A percentile compares a stretch with the other conserved stretches of the same genome.
phyloP scores from a whole-genome alignment of 1,140 invertebrate species.

The Catajapyx aquilonaris region DNA sequence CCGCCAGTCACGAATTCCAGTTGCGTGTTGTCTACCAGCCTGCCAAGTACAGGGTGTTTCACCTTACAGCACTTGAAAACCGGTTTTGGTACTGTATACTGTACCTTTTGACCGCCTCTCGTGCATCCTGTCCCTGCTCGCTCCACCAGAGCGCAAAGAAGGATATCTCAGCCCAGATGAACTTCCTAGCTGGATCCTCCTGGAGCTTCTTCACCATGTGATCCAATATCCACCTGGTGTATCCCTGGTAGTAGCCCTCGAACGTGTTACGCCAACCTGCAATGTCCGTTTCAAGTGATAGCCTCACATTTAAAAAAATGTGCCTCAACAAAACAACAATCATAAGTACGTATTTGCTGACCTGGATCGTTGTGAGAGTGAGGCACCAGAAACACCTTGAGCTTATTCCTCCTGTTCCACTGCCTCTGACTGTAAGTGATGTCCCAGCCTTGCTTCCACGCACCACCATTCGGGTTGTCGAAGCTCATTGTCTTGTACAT shows the following conservation, averaged over 20 bases:
- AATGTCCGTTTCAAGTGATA: too few species aligned
- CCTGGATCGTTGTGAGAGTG: constrained; percentile 96
- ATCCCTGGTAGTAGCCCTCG: constrained; percentile 72
- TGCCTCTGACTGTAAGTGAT: constrained; percentile 55
- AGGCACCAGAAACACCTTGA: constrained; percentile 86
- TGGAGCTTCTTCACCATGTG: constrained; percentile 69
- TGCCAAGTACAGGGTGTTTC: constrained; percentile 13
- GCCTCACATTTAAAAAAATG: too few species aligned
- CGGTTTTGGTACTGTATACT: too few species aligned
- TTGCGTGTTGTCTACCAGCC: constrained; percentile 37
- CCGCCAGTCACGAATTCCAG: constrained; percentile 42
- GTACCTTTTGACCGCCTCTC: constrained; percentile 47
- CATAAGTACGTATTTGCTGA: constrained; percentile 16
- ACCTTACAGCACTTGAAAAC: not conserved
- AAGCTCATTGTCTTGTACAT: constrained; percentile 73
- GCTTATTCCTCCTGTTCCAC: constrained; percentile 54
- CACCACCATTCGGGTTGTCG: constrained; percentile 88
- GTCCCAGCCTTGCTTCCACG: constrained; percentile 96
- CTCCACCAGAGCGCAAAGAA: constrained; percentile 87
- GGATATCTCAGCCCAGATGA: constrained; percentile 95
- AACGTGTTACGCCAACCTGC: constrained; percentile 92
- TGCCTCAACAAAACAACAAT: too few species aligned
- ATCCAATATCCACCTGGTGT: constrained; percentile 74
- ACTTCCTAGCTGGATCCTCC: constrained; percentile 58
- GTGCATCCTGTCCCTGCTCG: constrained; percentile 42